Percentiles rank a stretch among this genome's conserved stretches.
These are phyloP conservation scores for Sclerodermus sp. DNA, from an alignment of 2,888 invertebrate genomes.

Conservation along the genomic window DNA sequence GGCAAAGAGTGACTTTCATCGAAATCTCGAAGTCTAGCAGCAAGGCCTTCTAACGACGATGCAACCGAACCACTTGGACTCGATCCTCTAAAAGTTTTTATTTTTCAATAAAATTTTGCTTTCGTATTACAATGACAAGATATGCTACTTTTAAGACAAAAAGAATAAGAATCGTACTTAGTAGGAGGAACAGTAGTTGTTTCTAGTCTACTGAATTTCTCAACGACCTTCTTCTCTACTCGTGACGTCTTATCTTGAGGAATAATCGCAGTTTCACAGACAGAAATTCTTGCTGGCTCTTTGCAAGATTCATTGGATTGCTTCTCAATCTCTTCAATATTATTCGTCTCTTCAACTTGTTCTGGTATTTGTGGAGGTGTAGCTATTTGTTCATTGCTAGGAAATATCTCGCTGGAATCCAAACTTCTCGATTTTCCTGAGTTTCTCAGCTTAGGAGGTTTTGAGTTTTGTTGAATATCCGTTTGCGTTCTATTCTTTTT, in stretches of 20 bases:
- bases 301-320: background rate
- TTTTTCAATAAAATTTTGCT: background rate
- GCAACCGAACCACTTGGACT: constrained; percentile 51
- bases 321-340: constrained; percentile 8
- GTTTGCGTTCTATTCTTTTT: constrained; percentile 53
- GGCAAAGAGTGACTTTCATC: constrained; percentile 55
- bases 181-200: too few relatives aligned
- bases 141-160: too few relatives aligned
- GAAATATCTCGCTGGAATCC: constrained; percentile 80
- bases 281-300: too few relatives aligned
- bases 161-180: too few relatives aligned
- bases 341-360: constrained; percentile 40
- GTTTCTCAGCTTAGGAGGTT: constrained; percentile 64
- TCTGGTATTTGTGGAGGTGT: constrained; percentile 41
- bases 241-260: constrained; percentile 1
- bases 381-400: constrained; percentile 59
- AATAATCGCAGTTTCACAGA: background rate
- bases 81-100: constrained; percentile 36
- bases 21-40: constrained; percentile 50
- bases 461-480: constrained; percentile 42
- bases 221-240: background rate
- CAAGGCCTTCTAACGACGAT: constrained; percentile 51
- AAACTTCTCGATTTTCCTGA: constrained; percentile 82
- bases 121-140: background rate
- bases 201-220: constrained; percentile 18